Evolutionary conservation across 2,113 vertebrate genomes (phyloP).

Genomic region (Mastomys natalensis): DNA sequence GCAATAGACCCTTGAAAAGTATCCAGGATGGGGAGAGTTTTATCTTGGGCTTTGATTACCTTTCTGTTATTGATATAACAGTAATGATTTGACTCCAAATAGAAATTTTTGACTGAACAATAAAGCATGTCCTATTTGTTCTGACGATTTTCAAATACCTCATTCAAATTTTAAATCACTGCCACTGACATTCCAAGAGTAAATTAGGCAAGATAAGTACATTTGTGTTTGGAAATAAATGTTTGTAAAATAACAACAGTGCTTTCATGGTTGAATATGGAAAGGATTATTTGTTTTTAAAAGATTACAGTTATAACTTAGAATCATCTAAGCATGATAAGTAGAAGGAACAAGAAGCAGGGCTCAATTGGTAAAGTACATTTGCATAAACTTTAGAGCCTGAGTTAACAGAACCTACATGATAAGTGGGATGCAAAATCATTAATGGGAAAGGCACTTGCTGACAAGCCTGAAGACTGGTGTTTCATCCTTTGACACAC

Average conservation of each 20-base stretch:
- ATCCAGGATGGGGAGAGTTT: background rate
- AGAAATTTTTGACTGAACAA: background rate
- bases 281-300: conserved; percentile 16
- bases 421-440: fast-evolving
- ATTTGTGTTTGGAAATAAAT: conserved; percentile 69
- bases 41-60: background rate
- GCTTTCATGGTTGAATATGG: background rate
- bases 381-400: background rate
- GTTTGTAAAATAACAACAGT: conserved; percentile 12
- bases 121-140: background rate
- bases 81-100: background rate
- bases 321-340: background rate
- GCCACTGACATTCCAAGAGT: background rate
- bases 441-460: background rate
- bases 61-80: conserved; percentile 3
- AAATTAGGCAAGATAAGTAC: conserved; percentile 53
- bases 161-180: conserved; percentile 60
- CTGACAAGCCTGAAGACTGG: background rate
- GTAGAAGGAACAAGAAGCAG: background rate
- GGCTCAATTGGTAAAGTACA: background rate
- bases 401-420: background rate
- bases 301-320: conserved; percentile 25
- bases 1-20: conserved; percentile 5
- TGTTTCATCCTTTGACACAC: background rate
- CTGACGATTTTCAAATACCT: conserved; percentile 43